A percentile compares a stretch with the other conserved stretches of the same genome.
phyloP scores from a whole-genome alignment of 2,113 vertebrate species.

The Dissostichus mawsoni region DNA sequence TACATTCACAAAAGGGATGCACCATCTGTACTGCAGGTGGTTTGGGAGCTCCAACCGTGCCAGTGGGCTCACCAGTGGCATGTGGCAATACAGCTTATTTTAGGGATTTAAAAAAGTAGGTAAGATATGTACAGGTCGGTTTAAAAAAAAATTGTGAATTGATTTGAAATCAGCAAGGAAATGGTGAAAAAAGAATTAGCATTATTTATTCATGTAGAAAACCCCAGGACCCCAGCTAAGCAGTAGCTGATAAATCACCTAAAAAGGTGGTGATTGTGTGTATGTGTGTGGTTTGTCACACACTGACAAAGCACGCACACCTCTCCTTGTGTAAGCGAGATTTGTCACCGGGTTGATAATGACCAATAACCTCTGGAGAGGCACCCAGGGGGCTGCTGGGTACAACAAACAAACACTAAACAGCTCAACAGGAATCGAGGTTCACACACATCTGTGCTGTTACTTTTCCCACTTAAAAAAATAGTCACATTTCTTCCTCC shows the following conservation, averaged over 20 bases:
- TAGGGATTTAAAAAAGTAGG: neutral
- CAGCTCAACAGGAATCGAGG: constrained; percentile 59
- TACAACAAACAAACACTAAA: constrained; percentile 81
- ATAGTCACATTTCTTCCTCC: constrained; percentile 48
- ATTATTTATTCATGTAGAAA: neutral
- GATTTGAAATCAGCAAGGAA: neutral
- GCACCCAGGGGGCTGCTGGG: constrained; percentile 53
- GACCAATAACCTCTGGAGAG: constrained; percentile 71
- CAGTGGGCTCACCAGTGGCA: neutral
- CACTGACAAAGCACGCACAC: constrained; percentile 58
- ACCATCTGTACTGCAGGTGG: constrained; percentile 83
- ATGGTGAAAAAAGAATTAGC: neutral
- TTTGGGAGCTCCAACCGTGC: constrained; percentile 59
- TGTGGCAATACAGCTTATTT: constrained; percentile 20
- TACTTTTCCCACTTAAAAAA: constrained; percentile 63
- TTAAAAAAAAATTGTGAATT: neutral
- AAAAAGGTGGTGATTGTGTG: constrained; percentile 22
- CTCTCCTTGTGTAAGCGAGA: constrained; percentile 50
- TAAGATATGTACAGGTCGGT: neutral
- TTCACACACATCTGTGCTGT: constrained; percentile 55
- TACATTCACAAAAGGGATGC: no score
- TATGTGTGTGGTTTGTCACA: constrained; percentile 61
- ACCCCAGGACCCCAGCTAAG: neutral
- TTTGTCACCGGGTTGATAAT: constrained; percentile 79
- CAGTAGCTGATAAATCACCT: neutral